A percentile compares a stretch with the other conserved stretches of the same genome.
These are phyloP conservation scores for Apteryx owenii DNA, from an alignment of 2,113 vertebrate species.

Conservation along the genomic window DNA sequence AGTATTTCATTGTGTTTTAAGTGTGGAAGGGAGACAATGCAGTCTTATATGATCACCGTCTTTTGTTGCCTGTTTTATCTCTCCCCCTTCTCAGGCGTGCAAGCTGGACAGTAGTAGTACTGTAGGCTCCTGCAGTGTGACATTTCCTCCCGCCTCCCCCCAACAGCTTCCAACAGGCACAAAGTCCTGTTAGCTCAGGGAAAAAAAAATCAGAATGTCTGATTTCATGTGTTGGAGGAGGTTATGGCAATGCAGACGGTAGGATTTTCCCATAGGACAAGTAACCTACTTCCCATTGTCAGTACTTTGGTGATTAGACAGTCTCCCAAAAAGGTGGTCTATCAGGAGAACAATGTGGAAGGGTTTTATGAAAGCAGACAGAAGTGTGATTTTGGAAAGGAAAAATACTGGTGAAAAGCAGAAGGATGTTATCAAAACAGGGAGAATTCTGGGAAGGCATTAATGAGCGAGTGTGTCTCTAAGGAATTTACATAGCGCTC, in stretches of 20 bases:
- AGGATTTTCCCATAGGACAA: neutral
- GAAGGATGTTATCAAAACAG: neutral
- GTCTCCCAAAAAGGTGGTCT: neutral
- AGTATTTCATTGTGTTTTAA: constrained; percentile 29
- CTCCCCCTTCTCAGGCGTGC: neutral
- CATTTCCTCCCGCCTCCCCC: neutral
- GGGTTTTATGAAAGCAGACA: neutral
- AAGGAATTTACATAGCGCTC: neutral
- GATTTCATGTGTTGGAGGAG: neutral
- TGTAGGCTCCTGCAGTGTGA: neutral
- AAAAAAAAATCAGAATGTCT: neutral
- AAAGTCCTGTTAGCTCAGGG: neutral
- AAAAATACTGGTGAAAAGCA: neutral
- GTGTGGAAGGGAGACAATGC: neutral
- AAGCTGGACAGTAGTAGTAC: neutral
- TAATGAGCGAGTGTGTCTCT: neutral
- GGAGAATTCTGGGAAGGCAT: neutral
- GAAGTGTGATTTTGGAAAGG: neutral
- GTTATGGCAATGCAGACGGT: neutral
- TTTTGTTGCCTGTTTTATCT: neutral
- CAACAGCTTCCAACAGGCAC: neutral
- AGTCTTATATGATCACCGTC: neutral
- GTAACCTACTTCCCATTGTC: neutral
- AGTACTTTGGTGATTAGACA: neutral
- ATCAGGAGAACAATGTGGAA: neutral